phyloP scores from a whole-genome alignment of 2,888 invertebrate genomes.

The Therioaphis trifolii region DNA sequence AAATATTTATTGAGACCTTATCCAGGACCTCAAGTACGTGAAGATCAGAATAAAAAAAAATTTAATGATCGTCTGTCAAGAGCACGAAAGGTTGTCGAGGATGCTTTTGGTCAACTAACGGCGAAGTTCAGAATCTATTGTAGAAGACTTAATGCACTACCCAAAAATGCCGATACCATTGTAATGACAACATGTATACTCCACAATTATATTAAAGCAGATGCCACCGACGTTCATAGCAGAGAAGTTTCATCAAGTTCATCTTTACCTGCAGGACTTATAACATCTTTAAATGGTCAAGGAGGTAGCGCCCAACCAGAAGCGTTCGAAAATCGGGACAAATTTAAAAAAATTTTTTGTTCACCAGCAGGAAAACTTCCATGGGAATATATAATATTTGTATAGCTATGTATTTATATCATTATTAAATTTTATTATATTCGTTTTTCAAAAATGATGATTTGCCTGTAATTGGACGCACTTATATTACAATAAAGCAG shows the following conservation, averaged over 20 bases:
- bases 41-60: conserved; percentile 2
- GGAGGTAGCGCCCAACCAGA: not conserved
- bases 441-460: conserved; percentile 8
- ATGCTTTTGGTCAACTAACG: too few relatives aligned
- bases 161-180: conserved; percentile 14
- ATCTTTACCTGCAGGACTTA: not conserved
- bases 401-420: conserved; percentile 8
- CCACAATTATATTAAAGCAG: conserved; percentile 24
- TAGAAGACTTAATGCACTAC: too few relatives aligned
- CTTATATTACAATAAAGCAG: not conserved
- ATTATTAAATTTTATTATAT: conserved; percentile 8
- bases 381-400: conserved; percentile 1
- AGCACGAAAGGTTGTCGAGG: conserved; percentile 11
- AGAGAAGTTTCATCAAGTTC: not conserved
- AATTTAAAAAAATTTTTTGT: conserved; percentile 13
- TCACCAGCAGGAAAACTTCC: conserved; percentile 5
- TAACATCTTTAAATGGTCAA: conserved; percentile 1
- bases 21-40: conserved; percentile 2
- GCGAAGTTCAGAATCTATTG: conserved; percentile 31
- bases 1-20: too few relatives aligned
- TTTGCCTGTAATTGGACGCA: conserved; percentile 1
- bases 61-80: conserved; percentile 26
- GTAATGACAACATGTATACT: conserved; percentile 25
- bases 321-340: conserved; percentile 20
- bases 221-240: conserved; percentile 5